Evolutionary conservation across 2,888 invertebrate genomes (phyloP), one percentile per base, ranked within the genome.

Genomic region (Palloptera scutellata): DNA sequence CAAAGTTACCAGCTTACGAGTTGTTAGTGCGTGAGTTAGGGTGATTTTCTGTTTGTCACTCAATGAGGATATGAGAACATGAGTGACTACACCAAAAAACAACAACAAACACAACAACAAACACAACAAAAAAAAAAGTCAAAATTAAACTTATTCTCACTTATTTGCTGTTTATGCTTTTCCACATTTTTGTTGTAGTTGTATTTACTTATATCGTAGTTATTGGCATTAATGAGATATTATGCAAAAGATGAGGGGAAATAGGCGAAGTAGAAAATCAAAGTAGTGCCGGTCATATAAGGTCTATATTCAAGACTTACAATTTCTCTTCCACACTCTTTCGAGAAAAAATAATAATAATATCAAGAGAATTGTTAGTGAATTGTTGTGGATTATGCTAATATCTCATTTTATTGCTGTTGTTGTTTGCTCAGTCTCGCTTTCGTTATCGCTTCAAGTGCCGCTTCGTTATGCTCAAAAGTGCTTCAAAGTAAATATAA

Each of bases 81-180:
- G 13, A 11, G 60, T 11, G 61, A 42, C 59, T 52, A 11, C 43
- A 40, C 15, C 30, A 30, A 30, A 30, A 30, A 30, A 2, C 30
- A 30, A 2, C 30, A 30, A 30, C 30, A 6, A 30, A 4, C 2
- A 30, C 2, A 30, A 30, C 30, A 30, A 30, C 30, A 30, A 30
- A n/a, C n/a, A n/a, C n/a, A n/a, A n/a, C n/a, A n/a, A n/a, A n/a
- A n/a, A 2, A 30, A 53, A 58, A 67, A 60, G 48, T 64, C 60
- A 64, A 41, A 54, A 48, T 51, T 48, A 40, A 62, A 64, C 60
- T 64, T 67, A 67, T 64, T 60, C 57, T 51, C 1, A 64, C 54
- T 64, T 60, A 67, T 67, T 64, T 64, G 67, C 54, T 67, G 59
- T 58, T 60, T 54, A 60, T 67, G 64, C 59, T 64, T 63, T 54